Conservation (phyloP, 1,140 invertebrate species). For the Achatina immaculata region DNA sequence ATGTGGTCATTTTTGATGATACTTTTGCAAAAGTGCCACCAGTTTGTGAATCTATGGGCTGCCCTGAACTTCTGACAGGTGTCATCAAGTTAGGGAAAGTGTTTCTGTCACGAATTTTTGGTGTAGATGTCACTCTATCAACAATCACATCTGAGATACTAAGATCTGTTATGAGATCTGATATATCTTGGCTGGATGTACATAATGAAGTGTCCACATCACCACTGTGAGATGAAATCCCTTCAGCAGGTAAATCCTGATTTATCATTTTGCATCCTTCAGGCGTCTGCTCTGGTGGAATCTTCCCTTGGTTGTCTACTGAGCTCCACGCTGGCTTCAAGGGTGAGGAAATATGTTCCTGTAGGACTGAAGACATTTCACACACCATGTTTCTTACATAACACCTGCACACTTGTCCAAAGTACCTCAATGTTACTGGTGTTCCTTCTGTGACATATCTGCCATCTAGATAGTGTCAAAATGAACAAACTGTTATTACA, state of each 20-base stretch:
- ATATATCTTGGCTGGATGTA: background rate
- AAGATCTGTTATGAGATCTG: background rate
- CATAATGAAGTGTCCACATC: background rate
- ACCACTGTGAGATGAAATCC: background rate
- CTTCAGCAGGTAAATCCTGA: background rate
- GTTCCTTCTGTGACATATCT: conserved; percentile 18
- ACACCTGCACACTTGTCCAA: conserved; percentile 32
- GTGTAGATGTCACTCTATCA: background rate
- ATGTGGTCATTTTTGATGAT: background rate
- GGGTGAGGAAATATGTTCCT: background rate
- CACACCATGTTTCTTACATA: background rate
- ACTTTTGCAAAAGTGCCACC: background rate
- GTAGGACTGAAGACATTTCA: background rate
- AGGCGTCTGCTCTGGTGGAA: background rate
- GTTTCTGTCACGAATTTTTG: background rate
- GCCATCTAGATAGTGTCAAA: conserved; percentile 32
- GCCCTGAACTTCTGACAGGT: background rate
- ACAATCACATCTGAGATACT: conserved; percentile 3
- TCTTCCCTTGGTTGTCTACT: too few relatives aligned
- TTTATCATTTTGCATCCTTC: background rate
- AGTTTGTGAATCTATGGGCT: background rate
- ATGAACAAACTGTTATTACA: too few relatives aligned
- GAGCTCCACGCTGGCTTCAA: background rate
- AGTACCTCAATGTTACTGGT: conserved; percentile 21
- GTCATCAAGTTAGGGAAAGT: background rate